Base-by-base conservation (phyloP, 2,888 invertebrate species). In the Cremastinae sp. region DNA sequence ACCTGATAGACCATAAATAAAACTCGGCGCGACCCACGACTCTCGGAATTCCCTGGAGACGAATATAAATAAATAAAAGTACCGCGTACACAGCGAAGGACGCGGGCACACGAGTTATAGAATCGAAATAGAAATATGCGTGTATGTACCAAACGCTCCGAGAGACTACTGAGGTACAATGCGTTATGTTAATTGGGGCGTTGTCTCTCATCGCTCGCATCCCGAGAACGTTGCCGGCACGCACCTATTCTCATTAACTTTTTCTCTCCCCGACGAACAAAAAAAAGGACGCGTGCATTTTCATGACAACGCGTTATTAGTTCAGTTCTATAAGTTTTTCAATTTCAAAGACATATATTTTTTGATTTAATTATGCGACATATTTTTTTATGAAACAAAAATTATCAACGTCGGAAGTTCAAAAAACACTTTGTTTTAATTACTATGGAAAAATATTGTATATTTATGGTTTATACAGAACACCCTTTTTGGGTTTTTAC, bases 151-250 rank as follows among this genome's bases (percentile, higher is more conserved):
- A 20, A 59, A 65, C 9, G 35, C 58, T 39, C 20, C 37, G 47
- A 35, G 35, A 35, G 61, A 37, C 51, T 64, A 69, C 64, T 18
- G 49, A 49, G 70, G 56, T 65, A 73, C 81, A 82, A 86, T 86
- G 88, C 84, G 88, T 90, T 89, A 89, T 88, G 89, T 89, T 90
- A 89, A 90, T 90, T 90, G 88, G 89, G 90, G 90, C 90, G 90
- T 90, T 89, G 90, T 89, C 90, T 87, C 85, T 53, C 41, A 66
- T 75, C 82, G 83, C 79, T 75, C 82, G 83, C 79, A 84, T 84
- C 79, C n/a, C 79, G 78, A 49, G 47, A 56, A 53, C 45, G 49
- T 35, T 16, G 41, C 64, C 53, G 47, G 69, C 86, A 88, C 88
- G 87, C 88, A 88, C 88, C 88, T 87, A 87, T 85, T 87, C 83